A percentile compares a stretch with the other conserved stretches of the same genome.
phyloP scores from a whole-genome alignment of 2,888 invertebrate genomes.

The Drosophila kokeensis region DNA sequence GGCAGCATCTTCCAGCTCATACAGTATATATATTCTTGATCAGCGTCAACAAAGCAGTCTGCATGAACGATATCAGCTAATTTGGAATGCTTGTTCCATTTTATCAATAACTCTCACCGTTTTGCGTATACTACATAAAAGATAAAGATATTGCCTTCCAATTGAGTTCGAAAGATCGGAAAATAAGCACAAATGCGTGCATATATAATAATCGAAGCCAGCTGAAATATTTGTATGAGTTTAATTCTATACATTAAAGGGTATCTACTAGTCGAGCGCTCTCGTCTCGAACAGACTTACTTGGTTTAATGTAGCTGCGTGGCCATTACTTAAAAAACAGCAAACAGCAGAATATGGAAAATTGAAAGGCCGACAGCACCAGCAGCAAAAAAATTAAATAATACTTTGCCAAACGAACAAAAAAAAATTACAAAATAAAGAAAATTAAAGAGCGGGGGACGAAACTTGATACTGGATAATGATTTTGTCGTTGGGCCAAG shows the following conservation, averaged over 20 bases:
- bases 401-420: conserved; percentile 38
- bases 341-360: conserved; percentile 41
- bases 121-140: too few relatives aligned
- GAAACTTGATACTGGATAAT: conserved; percentile 35
- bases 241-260: background rate
- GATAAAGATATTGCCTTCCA: too few relatives aligned
- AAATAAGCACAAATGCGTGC: too few relatives aligned
- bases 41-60: background rate
- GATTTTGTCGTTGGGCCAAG: conserved; percentile 60
- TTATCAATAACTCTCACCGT: background rate
- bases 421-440: conserved; percentile 7
- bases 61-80: background rate
- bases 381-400: conserved; percentile 63
- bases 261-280: background rate
- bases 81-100: background rate
- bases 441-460: conserved; percentile 9
- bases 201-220: too few relatives aligned
- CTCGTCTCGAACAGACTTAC: background rate
- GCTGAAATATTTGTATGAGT: background rate
- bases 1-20: background rate
- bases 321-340: conserved; percentile 68
- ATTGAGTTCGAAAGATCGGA: too few relatives aligned
- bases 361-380: conserved; percentile 55
- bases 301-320: conserved; percentile 69
- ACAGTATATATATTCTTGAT: background rate